Percentiles rank a stretch among this genome's conserved stretches.
Evolutionary conservation across 2,113 vertebrate genomes (phyloP).

Genomic region (Sakesphorus luctuosus): DNA sequence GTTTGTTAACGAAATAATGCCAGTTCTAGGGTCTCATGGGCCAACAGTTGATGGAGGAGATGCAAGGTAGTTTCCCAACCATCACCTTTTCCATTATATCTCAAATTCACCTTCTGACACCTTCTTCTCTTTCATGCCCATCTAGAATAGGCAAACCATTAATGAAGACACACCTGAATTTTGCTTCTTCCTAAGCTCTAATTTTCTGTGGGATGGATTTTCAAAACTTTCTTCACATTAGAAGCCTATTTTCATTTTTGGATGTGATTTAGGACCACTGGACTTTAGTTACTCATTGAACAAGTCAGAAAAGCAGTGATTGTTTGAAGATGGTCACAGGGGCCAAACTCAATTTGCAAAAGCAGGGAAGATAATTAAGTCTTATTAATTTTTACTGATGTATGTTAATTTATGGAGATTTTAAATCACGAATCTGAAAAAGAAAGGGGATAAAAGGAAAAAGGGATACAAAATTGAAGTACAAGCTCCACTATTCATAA

Average conservation of each 20-base stretch:
- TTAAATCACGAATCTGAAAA: neutral
- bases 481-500: neutral
- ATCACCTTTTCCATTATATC: neutral
- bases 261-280: neutral
- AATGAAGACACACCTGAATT: neutral
- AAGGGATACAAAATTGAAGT: neutral
- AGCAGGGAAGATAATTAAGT: conserved; percentile 27
- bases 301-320: neutral
- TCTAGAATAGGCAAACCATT: neutral
- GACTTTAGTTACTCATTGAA: neutral
- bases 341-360: conserved; percentile 32
- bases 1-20: neutral
- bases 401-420: conserved; percentile 20
- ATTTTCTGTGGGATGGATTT: neutral
- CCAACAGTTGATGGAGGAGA: neutral
- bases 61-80: neutral
- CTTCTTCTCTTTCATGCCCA: neutral
- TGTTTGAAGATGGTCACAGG: neutral
- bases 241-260: neutral
- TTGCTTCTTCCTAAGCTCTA: neutral
- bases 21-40: neutral
- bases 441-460: neutral
- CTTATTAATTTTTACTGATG: conserved; percentile 39
- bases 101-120: neutral
- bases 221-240: neutral